Evolutionary conservation across 2,113 vertebrate species (phyloP), one percentile per base, ranked within the genome.

Genomic region (Corythornis vintsioides): DNA sequence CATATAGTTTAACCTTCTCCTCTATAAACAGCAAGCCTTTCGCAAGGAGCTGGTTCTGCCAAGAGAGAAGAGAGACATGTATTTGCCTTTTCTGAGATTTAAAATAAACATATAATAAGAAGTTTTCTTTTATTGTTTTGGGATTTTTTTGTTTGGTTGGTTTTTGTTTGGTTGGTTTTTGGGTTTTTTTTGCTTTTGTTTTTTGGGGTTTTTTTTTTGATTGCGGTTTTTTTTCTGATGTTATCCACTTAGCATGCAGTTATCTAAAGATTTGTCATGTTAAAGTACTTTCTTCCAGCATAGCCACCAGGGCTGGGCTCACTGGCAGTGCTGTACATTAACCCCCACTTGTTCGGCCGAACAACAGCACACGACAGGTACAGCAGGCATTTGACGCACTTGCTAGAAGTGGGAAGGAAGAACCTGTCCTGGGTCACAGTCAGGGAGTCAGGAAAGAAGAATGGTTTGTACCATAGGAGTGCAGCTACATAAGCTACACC

Each of bases 1-100:
- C 98, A 91, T 98, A 98, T 69, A 98, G 94, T 67, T 97, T 98
- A 94, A 99, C 97, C 96, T 98, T 98, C 91, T 99, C 98, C 93
- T 98, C 98, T 95, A 99, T 95, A 83, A 98, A 98, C 72, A 97
- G 95, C 92, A 99, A 97, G 76, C 99, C 99, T 96, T 98, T 99
- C 15, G 93, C 97, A 95, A 99, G 98, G 92, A 99, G 98, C 94
- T 99, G 98, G 96, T 99, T 99, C 99, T 99, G 97, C 91, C 96
- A 95, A 97, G 67, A 97, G 86, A 97, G 60, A 94, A 95, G 88
- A 97, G 83, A 95, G 33, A 95, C 8, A 55, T 25, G 59, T 14
- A 59, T 94, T 97, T 94, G 87, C 61, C 56, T 72, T 81, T 90
- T 63, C 63, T 25, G 78, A 59, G 52, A 11, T 3, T 40, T 31